Evolutionary conservation across 2,113 vertebrate genomes (phyloP), one percentile per base, ranked within the genome.

Genomic region (Oceanodroma tethys): DNA sequence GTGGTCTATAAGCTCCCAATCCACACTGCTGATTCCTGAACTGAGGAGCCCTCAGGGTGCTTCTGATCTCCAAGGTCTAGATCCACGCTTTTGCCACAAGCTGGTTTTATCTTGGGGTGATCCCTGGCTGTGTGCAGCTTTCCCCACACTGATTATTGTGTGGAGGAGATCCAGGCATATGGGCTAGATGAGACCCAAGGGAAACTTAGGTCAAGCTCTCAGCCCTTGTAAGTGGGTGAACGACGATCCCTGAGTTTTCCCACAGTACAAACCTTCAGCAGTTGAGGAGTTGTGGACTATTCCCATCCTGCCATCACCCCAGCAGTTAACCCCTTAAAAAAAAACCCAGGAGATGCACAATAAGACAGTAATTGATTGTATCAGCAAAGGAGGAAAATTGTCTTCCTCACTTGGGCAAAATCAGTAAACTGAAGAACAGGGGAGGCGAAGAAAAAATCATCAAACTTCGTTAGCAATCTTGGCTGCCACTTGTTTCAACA

Each of bases 1-100:
- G 5, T 0, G 2, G 10, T 9, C 30, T 82, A 12, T 36, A 75
- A 79, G 6, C 3, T 68, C 25, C n/a, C 16, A 68, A 1, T 29
- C 21, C 16, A 60, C 36, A 19, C 5, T 47, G 38, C 20, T 78
- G 38, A n/a, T 32, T 74, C 43, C 29, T 34, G 30, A 90, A 47
- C 20, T 47, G 26, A 48, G 55, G 25, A 82, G 17, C 34, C n/a
- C n/a, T 68, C 1, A 0, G 16, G 2, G 7, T 73, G 6, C 22
- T 80, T 79, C 78, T 71, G 19, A 26, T 43, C 32, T 68, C 43
- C 58, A 65, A 26, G 30, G 16, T 68, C 82, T 58, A 81, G 16
- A 43, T 7, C 4, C 22, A 32, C 1, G 1, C 16, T 65, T 91
- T 65, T 76, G 26, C 30, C 40, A 38, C 55, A 65, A 63, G 4